Conservation (phyloP, 92 coral and sea anemone species). For the Metridium senile region DNA sequence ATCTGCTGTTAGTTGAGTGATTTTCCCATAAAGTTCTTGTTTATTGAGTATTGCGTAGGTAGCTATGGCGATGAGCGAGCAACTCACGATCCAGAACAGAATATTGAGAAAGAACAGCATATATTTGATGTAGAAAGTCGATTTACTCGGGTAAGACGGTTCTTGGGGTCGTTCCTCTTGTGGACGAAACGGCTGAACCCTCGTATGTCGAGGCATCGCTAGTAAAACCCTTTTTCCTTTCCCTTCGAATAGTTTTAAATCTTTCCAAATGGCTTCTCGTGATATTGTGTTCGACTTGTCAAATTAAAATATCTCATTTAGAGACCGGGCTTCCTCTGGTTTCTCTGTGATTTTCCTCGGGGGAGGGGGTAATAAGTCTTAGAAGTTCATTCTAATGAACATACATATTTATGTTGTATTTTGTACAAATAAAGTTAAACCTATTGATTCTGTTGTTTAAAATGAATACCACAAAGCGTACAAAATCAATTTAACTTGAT, state of each 20-base stretch:
- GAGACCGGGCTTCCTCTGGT: no score
- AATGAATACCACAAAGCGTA: no score
- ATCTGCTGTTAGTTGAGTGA: conserved; percentile 81
- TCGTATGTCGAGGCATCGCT: conserved; percentile 48
- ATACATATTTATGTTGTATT: no score
- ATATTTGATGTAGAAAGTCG: conserved; percentile 82
- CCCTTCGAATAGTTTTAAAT: not conserved
- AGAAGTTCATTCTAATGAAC: no score
- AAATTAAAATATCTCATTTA: no score
- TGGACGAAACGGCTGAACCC: conserved; percentile 57
- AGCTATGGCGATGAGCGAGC: conserved; percentile 78
- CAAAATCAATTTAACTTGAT: no score
- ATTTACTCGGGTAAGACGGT: conserved; percentile 72
- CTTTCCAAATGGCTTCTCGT: not conserved
- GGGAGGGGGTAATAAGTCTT: no score
- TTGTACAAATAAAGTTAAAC: no score
- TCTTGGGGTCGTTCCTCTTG: not conserved
- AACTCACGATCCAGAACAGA: conserved; percentile 78
- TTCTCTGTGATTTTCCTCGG: no score
- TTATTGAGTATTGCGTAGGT: conserved; percentile 81
- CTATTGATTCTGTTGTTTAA: no score
- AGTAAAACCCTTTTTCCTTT: not conserved
- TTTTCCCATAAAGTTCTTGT: conserved; percentile 79
- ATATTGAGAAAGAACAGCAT: conserved; percentile 90
- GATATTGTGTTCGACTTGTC: no score